These are phyloP conservation scores for Cephonodes hylas DNA, from an alignment of 2,888 invertebrate species.

Conservation along the genomic window DNA sequence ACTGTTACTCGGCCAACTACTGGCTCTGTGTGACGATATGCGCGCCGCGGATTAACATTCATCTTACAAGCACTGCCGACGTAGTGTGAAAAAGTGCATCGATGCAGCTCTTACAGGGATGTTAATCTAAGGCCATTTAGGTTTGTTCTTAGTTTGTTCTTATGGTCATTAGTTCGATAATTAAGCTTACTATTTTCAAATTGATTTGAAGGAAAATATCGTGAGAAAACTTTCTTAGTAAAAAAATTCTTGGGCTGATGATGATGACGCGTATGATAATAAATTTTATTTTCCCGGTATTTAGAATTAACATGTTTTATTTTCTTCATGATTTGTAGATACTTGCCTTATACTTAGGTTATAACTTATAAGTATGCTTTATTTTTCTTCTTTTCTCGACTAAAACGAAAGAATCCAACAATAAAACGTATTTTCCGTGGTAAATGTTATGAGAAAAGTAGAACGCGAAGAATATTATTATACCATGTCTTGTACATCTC, in stretches of 20 bases:
- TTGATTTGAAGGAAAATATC: too few relatives aligned
- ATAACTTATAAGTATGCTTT: too few relatives aligned
- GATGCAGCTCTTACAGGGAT: neutral
- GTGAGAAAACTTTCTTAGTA: too few relatives aligned
- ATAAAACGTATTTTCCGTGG: too few relatives aligned
- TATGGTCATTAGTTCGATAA: neutral
- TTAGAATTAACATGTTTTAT: too few relatives aligned
- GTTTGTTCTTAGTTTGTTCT: neutral
- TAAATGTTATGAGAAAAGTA: too few relatives aligned
- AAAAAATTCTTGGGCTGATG: too few relatives aligned
- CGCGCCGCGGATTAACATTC: neutral
- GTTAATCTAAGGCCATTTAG: neutral
- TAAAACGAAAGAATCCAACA: too few relatives aligned
- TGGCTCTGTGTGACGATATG: neutral
- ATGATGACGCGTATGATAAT: neutral
- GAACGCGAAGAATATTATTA: neutral
- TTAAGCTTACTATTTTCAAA: neutral
- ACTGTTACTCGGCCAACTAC: conserved; percentile 9
- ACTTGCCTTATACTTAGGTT: too few relatives aligned
- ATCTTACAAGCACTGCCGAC: neutral
- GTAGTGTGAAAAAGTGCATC: neutral
- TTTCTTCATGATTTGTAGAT: too few relatives aligned
- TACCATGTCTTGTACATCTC: neutral
- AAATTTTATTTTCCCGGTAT: neutral
- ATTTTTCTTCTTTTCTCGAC: too few relatives aligned